Evolutionary conservation across 2,113 vertebrate species (phyloP), one percentile per base, ranked within the genome.

Genomic region (Pelvicachromis taeniatus): DNA sequence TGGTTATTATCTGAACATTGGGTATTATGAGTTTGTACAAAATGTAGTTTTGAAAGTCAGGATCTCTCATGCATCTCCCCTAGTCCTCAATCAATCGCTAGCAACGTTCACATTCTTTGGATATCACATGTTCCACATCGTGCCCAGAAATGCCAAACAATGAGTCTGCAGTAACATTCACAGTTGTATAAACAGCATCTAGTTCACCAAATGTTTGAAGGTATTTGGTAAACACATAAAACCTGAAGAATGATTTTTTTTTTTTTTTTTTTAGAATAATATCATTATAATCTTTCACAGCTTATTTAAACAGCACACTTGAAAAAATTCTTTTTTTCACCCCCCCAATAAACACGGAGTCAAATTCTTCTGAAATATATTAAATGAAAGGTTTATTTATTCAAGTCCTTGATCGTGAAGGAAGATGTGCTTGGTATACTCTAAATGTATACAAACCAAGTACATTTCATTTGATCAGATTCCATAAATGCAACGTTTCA

Each of bases 251-350:
- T 50, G n/a, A n/a, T n/a, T n/a, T n/a, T n/a, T 29, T 48, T 48
- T 38, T 40, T 0, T 2, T 13, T 8, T 52, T 50, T 1, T 16
- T 14, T 23, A 50, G 16, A 75, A 50, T 48, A 48, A 17, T 48
- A 31, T 50, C 29, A 6, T 48, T 48, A 48, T 29, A 17, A 73
- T 73, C 23, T 19, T 48, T 73, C 48, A 48, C 9, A 48, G 14
- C 21, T 48, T n/a, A 70, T 73, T 73, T 73, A 10, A 63, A 38
- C 10, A 63, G 59, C 59, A 38, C 33, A 63, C 6, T 38, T 13
- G 8, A 63, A 63, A 35, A 4, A 4, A 0, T 0, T 2, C 6
- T 1, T 31, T 26, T 26, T 59, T 61, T 61, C 3, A 19, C 16
- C 29, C 9, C 16, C 16, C 5, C 29, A 33, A 4, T 33, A 61